Conservation (phyloP, 2,797 vertebrate genomes). For the Amblyraja radiata region DNA sequence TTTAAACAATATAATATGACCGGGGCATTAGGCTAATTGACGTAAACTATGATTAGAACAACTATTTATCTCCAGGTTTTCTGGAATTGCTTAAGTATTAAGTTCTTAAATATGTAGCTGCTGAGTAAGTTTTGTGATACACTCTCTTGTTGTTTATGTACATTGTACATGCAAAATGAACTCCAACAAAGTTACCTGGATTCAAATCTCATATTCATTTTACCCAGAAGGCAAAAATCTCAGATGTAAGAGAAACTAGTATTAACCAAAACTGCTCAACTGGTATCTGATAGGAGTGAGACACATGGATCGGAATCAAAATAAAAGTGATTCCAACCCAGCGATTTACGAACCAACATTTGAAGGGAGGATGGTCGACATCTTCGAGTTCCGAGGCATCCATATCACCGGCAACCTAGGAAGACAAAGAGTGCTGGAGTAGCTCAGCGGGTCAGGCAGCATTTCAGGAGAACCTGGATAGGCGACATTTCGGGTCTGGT, state of each 20-base stretch:
- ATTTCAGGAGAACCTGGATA: too few relatives aligned
- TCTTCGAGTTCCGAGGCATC: too few relatives aligned
- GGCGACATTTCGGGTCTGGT: too few relatives aligned
- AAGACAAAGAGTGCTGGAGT: too few relatives aligned
- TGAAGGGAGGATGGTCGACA: too few relatives aligned
- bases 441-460: too few relatives aligned
- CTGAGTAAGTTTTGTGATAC: background rate
- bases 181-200: background rate
- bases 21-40: background rate
- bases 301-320: too few relatives aligned
- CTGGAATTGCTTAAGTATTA: background rate
- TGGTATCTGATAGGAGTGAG: background rate
- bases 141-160: background rate
- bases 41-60: background rate
- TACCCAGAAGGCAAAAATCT: background rate
- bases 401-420: too few relatives aligned
- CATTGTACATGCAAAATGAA: background rate
- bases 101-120: background rate
- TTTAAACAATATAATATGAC: too few relatives aligned
- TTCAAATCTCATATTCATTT: constrained; percentile 8
- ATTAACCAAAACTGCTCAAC: background rate
- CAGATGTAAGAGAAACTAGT: background rate
- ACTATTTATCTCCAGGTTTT: background rate
- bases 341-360: too few relatives aligned
- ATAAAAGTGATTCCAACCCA: too few relatives aligned